Evolutionary conservation across 1,140 invertebrate species (phyloP), one percentile per base, ranked within the genome.

Genomic region (Drosophila cardini): DNA sequence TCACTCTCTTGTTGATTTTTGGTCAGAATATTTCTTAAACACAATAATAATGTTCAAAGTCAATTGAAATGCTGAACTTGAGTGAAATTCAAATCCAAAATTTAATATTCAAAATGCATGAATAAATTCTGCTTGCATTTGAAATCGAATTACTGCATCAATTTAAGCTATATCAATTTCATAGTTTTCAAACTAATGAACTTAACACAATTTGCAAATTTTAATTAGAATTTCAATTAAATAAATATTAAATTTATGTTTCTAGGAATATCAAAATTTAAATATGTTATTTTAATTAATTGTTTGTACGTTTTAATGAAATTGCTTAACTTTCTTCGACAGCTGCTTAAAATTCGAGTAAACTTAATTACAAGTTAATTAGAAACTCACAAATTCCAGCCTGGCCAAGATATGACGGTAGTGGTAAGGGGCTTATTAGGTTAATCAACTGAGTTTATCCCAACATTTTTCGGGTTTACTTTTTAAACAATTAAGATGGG

Each of bases 1-100:
- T 16, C 18, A 38, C 18, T 38, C 60, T 55, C n/a, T 38, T 50
- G 73, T 65, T 69, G 69, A 63, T 69, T 81, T 72, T 72, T 58
- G 74, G 74, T 53, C 56, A 40, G 42, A 50, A 76, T 64, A 55
- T 63, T 55, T 38, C 56, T 69, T 36, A 42, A 62, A 60, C 21
- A 4, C 2, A 21, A 21, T 62, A 46, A 53, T 62, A 46, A 53
- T 76, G 61, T 67, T 50, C 26, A 62, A 61, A 61, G 45, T 61
- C 45, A 61, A 61, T 61, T 61, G 34, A 36, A 53, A 36, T 53
- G 32, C 30, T 15, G 16, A 15, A 36, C 50, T 36, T 36, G 46
- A 53, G 32, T 15, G 15, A 53, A 53, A 8, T 53, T 16, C 8
- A 36, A 53, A 16, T n/a, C 1, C 30, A 36, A 16, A 36, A 16